Evolutionary conservation across 2,113 vertebrate species (phyloP), one percentile per base, ranked within the genome.

Genomic region (Pteropus alecto): DNA sequence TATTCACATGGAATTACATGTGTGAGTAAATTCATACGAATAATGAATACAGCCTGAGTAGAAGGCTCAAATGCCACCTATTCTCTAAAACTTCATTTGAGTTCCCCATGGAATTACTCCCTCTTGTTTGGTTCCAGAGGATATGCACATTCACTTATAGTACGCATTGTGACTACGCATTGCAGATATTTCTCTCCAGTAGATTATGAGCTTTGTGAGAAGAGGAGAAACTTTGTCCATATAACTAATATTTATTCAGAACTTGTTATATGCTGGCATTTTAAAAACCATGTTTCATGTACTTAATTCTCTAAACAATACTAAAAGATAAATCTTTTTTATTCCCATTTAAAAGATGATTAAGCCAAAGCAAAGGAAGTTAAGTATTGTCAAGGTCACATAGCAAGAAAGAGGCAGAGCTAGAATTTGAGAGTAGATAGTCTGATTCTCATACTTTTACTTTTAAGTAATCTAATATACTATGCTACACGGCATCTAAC

Each of bases 271-370:
- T 68, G 35, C 11, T n/a, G 54, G n/a, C 46, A 65, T 85, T 85
- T 76, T 56, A 56, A 11, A 70, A 78, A 86, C 6, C 60, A 35
- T 8, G 35, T 93, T 15, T 38, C 6, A 48, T 73, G 18, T 60
- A 74, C 18, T 73, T 61, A 73, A 51, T 83, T 22, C 35, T 92
- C 77, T 73, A n/a, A 68, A 43, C 6, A 71, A 13, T 78, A 26
- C 43, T 78, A 22, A 38, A 70, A 77, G n/a, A 26, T 19, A 68
- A 14, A 48, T 76, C 12, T 51, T 91, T 58, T 70, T 70, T 51
- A 41, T 70, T 71, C 12, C 16, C 43, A 63, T 56, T 88, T 89
- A 82, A 85, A 95, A 90, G 61, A 90, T 41, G 21, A 68, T 38
- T 76, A 90, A 76, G 41, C 48, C 38, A 84, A 90, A 94, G 38